These are phyloP conservation scores for Echiichthys vipera DNA, from an alignment of 2,797 vertebrate species.

Conservation along the genomic window DNA sequence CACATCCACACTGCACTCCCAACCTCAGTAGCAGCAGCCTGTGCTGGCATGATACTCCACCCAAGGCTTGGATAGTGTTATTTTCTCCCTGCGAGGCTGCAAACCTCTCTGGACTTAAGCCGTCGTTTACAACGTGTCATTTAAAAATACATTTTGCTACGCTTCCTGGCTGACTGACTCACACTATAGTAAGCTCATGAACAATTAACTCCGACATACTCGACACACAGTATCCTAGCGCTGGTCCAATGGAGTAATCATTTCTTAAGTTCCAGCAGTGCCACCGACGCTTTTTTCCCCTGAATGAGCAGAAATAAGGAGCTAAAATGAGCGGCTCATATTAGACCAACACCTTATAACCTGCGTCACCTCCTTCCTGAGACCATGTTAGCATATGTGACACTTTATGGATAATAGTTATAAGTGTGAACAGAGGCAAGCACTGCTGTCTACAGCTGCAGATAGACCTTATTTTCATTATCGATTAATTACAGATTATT, in stretches of 20 bases:
- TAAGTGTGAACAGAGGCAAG: neutral
- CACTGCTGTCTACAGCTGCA: neutral
- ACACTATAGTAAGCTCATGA: conserved; percentile 5
- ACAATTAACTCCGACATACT: neutral
- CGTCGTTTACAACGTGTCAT: conserved; percentile 6
- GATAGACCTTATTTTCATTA: neutral
- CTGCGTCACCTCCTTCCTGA: neutral
- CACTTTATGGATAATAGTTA: neutral
- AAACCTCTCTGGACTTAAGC: conserved; percentile 39
- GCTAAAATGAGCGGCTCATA: neutral
- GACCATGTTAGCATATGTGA: neutral
- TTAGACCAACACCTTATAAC: neutral
- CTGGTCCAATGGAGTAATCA: neutral
- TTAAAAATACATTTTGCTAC: conserved; percentile 27
- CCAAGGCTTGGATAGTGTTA: conserved; percentile 4
- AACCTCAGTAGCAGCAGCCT: conserved; percentile 43
- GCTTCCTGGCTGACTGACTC: neutral
- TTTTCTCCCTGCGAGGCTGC: conserved; percentile 29
- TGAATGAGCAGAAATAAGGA: neutral
- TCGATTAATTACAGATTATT: neutral
- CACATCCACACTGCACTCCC: conserved; percentile 47
- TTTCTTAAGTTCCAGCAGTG: conserved; percentile 7
- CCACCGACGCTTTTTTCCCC: neutral
- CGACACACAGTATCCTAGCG: neutral
- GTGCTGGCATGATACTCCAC: conserved; percentile 46